Conservation (phyloP, 2,888 invertebrate genomes). For the Amphipoea oculea region DNA sequence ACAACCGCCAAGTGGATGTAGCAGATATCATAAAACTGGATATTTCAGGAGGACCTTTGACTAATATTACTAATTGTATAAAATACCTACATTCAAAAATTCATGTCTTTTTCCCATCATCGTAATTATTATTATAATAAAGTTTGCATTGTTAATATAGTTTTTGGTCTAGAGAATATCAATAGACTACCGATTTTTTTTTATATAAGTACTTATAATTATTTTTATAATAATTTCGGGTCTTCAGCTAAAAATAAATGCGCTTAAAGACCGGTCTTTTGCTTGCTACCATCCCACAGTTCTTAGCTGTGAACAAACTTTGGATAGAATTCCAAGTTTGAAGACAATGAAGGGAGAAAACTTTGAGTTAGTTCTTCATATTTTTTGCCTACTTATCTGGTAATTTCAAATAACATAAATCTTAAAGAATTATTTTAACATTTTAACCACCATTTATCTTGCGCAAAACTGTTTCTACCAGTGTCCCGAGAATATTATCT, state of each 20-base stretch:
- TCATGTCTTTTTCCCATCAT: not conserved
- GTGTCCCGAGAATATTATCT: not conserved
- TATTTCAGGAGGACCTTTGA: not conserved
- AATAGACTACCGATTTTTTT: not conserved
- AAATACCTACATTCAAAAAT: not conserved
- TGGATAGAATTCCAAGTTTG: slow-evolving; percentile 7
- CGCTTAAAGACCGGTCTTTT: not conserved
- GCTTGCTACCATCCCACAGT: not conserved
- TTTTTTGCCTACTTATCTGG: not conserved
- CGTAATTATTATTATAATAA: not conserved
- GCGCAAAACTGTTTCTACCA: not conserved
- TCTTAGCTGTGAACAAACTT: not conserved
- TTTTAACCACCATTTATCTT: not conserved
- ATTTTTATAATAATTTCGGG: not conserved
- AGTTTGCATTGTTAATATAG: not conserved
- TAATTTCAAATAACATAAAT: not conserved
- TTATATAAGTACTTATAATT: not conserved
- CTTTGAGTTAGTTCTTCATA: not conserved
- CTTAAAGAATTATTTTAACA: not conserved
- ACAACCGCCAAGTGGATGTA: slow-evolving; percentile 51
- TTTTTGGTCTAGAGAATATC: not conserved
- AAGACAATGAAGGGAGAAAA: slow-evolving; percentile 13
- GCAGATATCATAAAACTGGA: slow-evolving; percentile 36
- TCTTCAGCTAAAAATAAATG: not conserved
- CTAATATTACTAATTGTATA: too few species aligned